Percentiles rank a stretch among this genome's conserved stretches.
Evolutionary conservation across 92 coral and sea anemone species (phyloP).

Genomic region (Parazoanthus swiftii): DNA sequence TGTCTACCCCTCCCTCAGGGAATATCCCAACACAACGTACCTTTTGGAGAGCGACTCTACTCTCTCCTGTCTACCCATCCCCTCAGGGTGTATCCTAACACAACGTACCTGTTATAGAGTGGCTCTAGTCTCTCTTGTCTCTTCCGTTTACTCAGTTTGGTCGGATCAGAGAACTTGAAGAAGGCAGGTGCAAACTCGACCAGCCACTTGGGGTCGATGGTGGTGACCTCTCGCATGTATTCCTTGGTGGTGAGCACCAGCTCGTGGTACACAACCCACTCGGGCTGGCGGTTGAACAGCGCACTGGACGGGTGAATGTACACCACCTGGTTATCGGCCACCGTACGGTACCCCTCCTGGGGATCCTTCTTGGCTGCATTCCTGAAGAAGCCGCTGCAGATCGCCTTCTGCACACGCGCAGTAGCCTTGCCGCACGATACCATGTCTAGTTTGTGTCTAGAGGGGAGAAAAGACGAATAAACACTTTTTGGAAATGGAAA

Average conservation of each 20-base stretch:
- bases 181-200: slow-evolving; percentile 98
- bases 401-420: slow-evolving; percentile 93
- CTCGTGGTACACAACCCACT: slow-evolving; percentile 99
- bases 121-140: slow-evolving; percentile 96
- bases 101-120: slow-evolving; percentile 79
- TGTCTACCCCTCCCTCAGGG: background rate
- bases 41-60: background rate
- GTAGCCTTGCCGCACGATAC: slow-evolving; percentile 94
- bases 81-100: background rate
- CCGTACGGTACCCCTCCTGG: slow-evolving; percentile 99
- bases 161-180: slow-evolving; percentile 91
- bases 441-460: slow-evolving; percentile 97
- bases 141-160: slow-evolving; percentile 95
- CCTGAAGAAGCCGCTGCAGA: slow-evolving; percentile 98
- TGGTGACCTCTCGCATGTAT: slow-evolving; percentile 98
- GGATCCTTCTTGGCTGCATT: slow-evolving; percentile 98
- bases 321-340: slow-evolving; percentile 94
- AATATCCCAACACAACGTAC: background rate
- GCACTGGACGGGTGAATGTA: slow-evolving; percentile 98
- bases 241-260: slow-evolving; percentile 94
- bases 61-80: background rate
- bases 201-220: slow-evolving; percentile 96
- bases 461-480: background rate
- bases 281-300: slow-evolving; percentile 97
- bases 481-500: background rate